Evolutionary conservation across 2,888 invertebrate species (phyloP).

Genomic region (Labia minor): DNA sequence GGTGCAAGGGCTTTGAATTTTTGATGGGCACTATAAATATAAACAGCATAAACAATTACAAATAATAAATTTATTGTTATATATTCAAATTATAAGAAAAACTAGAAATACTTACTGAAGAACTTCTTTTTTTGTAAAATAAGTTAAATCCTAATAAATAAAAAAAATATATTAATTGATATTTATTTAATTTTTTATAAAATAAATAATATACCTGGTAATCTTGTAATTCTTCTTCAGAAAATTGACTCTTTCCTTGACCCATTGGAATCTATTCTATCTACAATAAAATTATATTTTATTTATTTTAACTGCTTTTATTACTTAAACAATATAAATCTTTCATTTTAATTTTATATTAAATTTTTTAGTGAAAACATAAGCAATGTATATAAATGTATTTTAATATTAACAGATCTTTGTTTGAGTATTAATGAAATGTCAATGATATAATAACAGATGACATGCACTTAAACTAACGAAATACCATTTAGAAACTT

Average conservation of each 20-base stretch:
- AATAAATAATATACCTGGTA: slow-evolving; percentile 54
- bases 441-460: too few relatives aligned
- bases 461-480: too few relatives aligned
- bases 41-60: background rate
- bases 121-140: slow-evolving; percentile 88
- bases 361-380: too few relatives aligned
- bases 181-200: background rate
- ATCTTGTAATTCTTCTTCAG: slow-evolving; percentile 79
- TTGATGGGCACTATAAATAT: slow-evolving; percentile 63
- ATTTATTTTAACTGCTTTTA: too few relatives aligned
- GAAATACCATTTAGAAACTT: too few relatives aligned
- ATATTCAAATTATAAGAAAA: slow-evolving; percentile 23
- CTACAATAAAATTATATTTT: too few relatives aligned
- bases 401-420: too few relatives aligned
- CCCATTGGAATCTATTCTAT: slow-evolving; percentile 47
- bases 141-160: slow-evolving; percentile 70
- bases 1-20: slow-evolving; percentile 83
- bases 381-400: too few relatives aligned
- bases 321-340: too few relatives aligned
- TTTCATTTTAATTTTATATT: too few relatives aligned
- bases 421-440: too few relatives aligned
- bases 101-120: slow-evolving; percentile 58
- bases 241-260: slow-evolving; percentile 71
- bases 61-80: background rate
- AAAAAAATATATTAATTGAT: slow-evolving; percentile 20